Base-by-base conservation (phyloP, 1,140 invertebrate species). In the Stegodyphus mimosarum region DNA sequence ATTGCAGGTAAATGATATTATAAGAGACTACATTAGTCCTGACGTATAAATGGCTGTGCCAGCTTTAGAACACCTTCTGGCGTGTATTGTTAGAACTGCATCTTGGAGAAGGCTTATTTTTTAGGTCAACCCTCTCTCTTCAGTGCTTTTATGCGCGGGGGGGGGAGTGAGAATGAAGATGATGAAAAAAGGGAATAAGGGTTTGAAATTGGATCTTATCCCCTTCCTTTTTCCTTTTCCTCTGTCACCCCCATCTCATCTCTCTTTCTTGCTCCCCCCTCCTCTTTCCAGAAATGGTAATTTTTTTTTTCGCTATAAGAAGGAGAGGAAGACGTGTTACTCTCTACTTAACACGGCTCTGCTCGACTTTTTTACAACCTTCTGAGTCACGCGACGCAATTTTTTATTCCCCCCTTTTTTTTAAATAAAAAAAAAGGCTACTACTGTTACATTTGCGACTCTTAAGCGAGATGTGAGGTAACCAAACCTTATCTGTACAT, bases 131-230 rank as follows among this genome's bases (percentile, higher is more conserved):
- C n/a, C 64, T 67, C 64, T 67, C 64, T 17, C 17, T 13, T n/a
- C n/a, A 7, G 2, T 67, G 17, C 17, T 67, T 67, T 33, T 33
- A 33, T 33, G 33, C 33, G 33, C 33, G 33, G 33, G 33, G 33
- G 33, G 33, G 33, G 33, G 33, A 33, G 64, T 13, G 9, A 18
- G n/a, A 67, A 67, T 15, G n/a, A 67, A 67, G n/a, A 67, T 15
- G 75, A 7, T 9, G 9, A 6, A 77, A 71, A 71, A 79, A 49
- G 9, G 11, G 50, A 52, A 13, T 18, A 63, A 10, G 17, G 17
- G 7, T 74, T 83, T 74, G 80, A 83, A 83, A 83, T 83, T 60
- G 50, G 71, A 83, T 83, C 71, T 69, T 52, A 52, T 48, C n/a
- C 4, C 48, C 69, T 13, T 49, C 55, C 51, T 72, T 18, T 72